Evolutionary conservation across 2,113 vertebrate genomes (phyloP).

Genomic region (Polypterus senegalus): DNA sequence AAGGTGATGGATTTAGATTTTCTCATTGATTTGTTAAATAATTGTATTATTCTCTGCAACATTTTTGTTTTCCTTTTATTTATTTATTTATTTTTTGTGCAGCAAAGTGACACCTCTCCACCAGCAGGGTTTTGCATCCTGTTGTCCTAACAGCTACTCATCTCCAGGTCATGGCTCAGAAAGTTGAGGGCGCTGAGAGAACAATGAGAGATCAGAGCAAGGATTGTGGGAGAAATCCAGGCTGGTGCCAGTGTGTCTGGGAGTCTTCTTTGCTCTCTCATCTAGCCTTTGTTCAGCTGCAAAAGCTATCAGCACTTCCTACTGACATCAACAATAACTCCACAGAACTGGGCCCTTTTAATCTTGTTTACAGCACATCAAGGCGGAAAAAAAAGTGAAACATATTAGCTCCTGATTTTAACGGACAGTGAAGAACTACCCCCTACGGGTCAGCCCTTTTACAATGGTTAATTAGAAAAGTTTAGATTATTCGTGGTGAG

Average conservation of each 20-base stretch:
- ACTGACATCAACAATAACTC: slow-evolving; percentile 71
- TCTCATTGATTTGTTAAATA: no score
- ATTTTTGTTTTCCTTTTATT: not conserved
- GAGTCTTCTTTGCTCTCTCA: slow-evolving; percentile 60
- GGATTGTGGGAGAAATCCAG: slow-evolving; percentile 71
- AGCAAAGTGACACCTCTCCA: slow-evolving; percentile 17
- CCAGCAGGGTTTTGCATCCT: slow-evolving; percentile 19
- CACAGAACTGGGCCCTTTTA: slow-evolving; percentile 68
- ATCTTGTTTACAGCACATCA: slow-evolving; percentile 70
- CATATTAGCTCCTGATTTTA: slow-evolving; percentile 58
- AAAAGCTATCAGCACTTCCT: slow-evolving; percentile 73
- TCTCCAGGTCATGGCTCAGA: slow-evolving; percentile 24
- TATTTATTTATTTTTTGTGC: slow-evolving; percentile 7
- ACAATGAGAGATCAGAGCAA: slow-evolving; percentile 60
- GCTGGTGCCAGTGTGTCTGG: slow-evolving; percentile 70
- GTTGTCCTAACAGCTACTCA: slow-evolving; percentile 19
- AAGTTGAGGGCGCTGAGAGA: slow-evolving; percentile 42
- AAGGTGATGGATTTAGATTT: no score
- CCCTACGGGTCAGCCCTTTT: slow-evolving; percentile 9
- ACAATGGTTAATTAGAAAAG: slow-evolving; percentile 17
- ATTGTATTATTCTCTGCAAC: no score
- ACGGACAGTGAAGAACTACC: slow-evolving; percentile 38
- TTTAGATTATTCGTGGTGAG: slow-evolving; percentile 8
- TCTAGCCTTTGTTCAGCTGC: slow-evolving; percentile 74
- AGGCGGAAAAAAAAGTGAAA: slow-evolving; percentile 53